These are phyloP conservation scores for Tonatia bakeri DNA, from an alignment of 2,113 vertebrate genomes.

Conservation along the genomic window DNA sequence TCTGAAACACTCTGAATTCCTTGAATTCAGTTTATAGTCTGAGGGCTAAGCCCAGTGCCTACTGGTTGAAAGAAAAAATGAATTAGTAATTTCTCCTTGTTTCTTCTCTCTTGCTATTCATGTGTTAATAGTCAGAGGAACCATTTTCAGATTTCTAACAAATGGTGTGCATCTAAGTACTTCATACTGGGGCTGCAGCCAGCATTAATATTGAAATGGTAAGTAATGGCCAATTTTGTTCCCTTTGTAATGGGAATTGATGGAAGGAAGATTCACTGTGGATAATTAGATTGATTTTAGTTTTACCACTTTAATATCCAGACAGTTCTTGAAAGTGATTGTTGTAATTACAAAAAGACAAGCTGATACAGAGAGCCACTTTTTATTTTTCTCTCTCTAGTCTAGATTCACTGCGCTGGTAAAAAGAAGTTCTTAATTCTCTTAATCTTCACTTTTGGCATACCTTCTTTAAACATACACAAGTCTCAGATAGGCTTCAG, in stretches of 20 bases:
- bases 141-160: conserved; percentile 66
- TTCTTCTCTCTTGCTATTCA: conserved; percentile 20
- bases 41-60: background rate
- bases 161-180: conserved; percentile 33
- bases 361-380: conserved; percentile 48
- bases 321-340: conserved; percentile 65
- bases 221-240: conserved; percentile 57
- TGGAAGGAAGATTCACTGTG: conserved; percentile 64
- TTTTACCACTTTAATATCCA: conserved; percentile 70
- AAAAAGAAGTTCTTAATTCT: background rate
- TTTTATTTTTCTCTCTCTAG: conserved; percentile 42
- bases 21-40: background rate
- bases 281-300: conserved; percentile 75
- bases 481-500: background rate
- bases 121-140: conserved; percentile 27
- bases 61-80: conserved; percentile 38
- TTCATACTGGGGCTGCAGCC: conserved; percentile 51
- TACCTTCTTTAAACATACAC: background rate
- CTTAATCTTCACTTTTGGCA: background rate
- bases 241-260: conserved; percentile 69
- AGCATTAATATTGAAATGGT: conserved; percentile 66
- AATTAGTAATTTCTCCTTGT: conserved; percentile 21
- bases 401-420: background rate
- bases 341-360: conserved; percentile 61
- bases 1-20: background rate